Evolutionary conservation across 2,888 invertebrate genomes (phyloP).

Genomic region (Tenthredo scrophulariae): DNA sequence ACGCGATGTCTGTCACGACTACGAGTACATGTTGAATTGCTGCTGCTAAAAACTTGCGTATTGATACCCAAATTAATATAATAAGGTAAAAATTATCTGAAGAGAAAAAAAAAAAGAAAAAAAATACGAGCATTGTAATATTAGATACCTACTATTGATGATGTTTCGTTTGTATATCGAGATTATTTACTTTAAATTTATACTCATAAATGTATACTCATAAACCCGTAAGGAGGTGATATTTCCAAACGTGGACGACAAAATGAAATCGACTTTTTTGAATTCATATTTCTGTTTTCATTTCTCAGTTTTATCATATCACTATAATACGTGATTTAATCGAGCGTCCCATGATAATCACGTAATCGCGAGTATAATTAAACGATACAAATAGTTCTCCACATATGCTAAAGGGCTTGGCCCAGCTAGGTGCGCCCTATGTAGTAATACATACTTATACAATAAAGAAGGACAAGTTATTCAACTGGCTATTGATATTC

Average conservation of each 20-base stretch:
- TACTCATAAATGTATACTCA: too few relatives aligned
- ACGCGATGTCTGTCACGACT: slow-evolving; percentile 82
- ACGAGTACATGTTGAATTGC: slow-evolving; percentile 84
- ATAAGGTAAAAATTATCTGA: background rate
- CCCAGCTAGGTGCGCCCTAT: slow-evolving; percentile 49
- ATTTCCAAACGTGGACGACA: background rate
- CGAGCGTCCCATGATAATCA: background rate
- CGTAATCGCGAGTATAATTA: background rate
- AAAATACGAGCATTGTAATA: background rate
- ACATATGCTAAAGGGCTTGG: slow-evolving; percentile 26
- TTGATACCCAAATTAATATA: background rate
- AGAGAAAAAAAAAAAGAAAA: background rate
- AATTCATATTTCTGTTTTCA: too few relatives aligned
- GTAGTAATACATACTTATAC: background rate
- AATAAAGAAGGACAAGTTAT: background rate
- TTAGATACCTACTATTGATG: background rate
- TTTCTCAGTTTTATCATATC: background rate
- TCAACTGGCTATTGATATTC: background rate
- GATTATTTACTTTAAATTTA: too few relatives aligned
- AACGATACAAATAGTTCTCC: background rate
- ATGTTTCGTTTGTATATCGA: background rate
- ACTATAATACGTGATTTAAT: background rate
- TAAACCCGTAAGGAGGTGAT: too few relatives aligned
- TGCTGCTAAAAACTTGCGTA: slow-evolving; percentile 78
- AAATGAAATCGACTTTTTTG: background rate